phyloP scores from a whole-genome alignment of 2,113 vertebrate species.

The Dasypus novemcinctus region DNA sequence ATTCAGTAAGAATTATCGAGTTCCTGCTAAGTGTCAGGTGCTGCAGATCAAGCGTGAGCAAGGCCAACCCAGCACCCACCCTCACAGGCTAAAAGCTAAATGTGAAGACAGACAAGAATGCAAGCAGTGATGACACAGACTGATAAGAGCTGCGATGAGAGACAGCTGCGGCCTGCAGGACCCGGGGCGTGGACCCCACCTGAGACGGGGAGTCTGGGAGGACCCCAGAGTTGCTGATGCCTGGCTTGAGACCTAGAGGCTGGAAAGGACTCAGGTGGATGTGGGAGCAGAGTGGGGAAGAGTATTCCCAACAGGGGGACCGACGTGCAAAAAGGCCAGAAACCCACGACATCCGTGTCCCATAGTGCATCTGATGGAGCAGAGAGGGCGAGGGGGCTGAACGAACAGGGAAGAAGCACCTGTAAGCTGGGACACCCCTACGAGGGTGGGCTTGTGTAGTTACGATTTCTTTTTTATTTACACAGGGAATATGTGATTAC shows the following conservation, averaged over 20 bases:
- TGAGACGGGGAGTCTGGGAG: not conserved
- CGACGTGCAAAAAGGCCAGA: not conserved
- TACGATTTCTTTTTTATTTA: not conserved
- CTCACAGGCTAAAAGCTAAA: not conserved
- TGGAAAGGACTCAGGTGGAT: not conserved
- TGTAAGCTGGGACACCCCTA: rapidly evolving
- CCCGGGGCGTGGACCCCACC: not conserved
- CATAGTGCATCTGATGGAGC: rapidly evolving
- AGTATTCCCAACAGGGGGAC: not conserved
- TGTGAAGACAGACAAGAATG: not conserved
- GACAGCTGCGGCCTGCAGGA: no score
- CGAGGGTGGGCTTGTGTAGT: not conserved
- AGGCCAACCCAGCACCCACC: not conserved
- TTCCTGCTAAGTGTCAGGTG: not conserved
- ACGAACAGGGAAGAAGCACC: no score
- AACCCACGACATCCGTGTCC: not conserved
- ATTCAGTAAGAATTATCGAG: not conserved
- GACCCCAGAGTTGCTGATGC: not conserved
- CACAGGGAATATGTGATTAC: not conserved
- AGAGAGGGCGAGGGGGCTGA: not conserved
- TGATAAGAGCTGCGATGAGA: not conserved
- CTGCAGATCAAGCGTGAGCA: not conserved
- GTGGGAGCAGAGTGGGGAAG: not conserved
- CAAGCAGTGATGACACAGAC: not conserved
- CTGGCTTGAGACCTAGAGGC: not conserved